Conservation (phyloP, 2,888 invertebrate genomes). For the Crocallis elinguaria region DNA sequence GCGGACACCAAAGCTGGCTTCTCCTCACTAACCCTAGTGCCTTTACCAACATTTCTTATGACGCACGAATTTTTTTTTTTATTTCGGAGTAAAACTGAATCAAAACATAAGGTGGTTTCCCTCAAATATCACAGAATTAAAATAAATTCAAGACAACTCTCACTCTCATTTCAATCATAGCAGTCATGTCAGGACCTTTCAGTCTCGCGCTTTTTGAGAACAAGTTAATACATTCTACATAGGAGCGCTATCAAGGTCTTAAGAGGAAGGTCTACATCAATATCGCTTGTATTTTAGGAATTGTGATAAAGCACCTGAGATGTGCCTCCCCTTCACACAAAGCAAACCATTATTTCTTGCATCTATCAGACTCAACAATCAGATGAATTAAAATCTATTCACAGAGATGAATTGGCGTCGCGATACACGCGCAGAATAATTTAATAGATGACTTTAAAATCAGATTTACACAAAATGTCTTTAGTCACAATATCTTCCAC, state of each 20-base stretch:
- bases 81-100: constrained; percentile 57
- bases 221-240: background rate
- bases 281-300: background rate
- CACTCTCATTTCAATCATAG: constrained; percentile 53
- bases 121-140: constrained; percentile 80
- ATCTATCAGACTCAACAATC: background rate
- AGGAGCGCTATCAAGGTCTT: background rate
- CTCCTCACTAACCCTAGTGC: constrained; percentile 74
- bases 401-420: background rate
- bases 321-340: background rate
- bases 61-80: constrained; percentile 46
- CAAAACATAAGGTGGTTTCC: constrained; percentile 65
- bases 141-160: constrained; percentile 66
- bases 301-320: background rate
- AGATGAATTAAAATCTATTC: background rate
- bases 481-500: constrained; percentile 12
- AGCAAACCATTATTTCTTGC: background rate
- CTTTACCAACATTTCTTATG: constrained; percentile 68
- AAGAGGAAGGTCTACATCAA: background rate
- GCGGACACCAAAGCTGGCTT: constrained; percentile 81
- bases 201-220: constrained; percentile 1
- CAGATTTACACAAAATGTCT: constrained; percentile 30
- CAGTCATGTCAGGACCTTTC: constrained; percentile 24
- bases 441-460: background rate
- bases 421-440: background rate